A percentile compares a stretch with the other conserved stretches of the same genome.
Conservation (phyloP, 2,113 vertebrate species). For the Oncorhynchus tshawytscha region DNA sequence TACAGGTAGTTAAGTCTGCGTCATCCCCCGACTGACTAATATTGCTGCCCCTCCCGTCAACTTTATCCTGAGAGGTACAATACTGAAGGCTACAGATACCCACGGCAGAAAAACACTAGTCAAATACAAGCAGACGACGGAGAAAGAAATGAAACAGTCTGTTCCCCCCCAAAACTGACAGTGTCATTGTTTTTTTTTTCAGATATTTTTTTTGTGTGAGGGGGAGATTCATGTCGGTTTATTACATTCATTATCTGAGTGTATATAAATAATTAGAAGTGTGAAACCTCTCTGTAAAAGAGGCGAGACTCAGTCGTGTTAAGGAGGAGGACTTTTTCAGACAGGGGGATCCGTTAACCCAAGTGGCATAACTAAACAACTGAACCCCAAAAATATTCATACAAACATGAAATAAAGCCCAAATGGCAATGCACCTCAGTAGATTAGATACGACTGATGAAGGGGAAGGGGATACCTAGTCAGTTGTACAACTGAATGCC, state of each 20-base stretch:
- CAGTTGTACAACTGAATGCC: no score
- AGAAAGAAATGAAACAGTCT: constrained; percentile 52
- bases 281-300: constrained; percentile 29
- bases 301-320: constrained; percentile 38
- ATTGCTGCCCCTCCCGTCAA: constrained; percentile 62
- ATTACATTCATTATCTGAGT: constrained; percentile 63
- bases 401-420: constrained; percentile 16
- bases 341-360: constrained; percentile 70
- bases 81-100: constrained; percentile 70
- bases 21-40: constrained; percentile 70
- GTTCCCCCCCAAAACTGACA: constrained; percentile 18
- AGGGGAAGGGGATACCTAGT: not conserved
- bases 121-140: constrained; percentile 37
- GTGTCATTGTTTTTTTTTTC: constrained; percentile 26
- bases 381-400: constrained; percentile 9
- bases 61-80: constrained; percentile 73
- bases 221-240: constrained; percentile 32
- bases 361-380: constrained; percentile 40
- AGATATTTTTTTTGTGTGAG: constrained; percentile 3
- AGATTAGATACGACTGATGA: constrained; percentile 38
- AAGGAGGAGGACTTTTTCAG: constrained; percentile 56
- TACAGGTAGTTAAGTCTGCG: constrained; percentile 66
- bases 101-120: constrained; percentile 37
- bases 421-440: constrained; percentile 67
- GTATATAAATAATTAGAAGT: constrained; percentile 28